These are phyloP conservation scores for Anisognathus igniventris DNA, from an alignment of 2,797 vertebrate genomes.

Conservation along the genomic window DNA sequence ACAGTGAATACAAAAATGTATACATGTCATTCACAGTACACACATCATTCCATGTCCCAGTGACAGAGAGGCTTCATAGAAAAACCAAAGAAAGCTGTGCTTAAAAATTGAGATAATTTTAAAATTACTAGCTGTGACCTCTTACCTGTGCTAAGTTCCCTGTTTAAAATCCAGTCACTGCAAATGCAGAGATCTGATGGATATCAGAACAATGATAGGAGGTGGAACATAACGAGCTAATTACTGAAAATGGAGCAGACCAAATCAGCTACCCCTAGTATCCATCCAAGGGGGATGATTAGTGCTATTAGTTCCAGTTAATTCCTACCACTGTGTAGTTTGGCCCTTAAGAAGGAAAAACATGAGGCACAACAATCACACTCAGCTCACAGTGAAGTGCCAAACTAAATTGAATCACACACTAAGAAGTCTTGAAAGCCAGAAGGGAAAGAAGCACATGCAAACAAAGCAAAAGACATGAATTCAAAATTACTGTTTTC, in stretches of 20 bases:
- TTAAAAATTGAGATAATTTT: background rate
- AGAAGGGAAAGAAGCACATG: background rate
- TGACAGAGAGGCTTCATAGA: background rate
- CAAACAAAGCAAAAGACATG: background rate
- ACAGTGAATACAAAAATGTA: background rate
- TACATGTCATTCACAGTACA: background rate
- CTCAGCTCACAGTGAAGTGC: background rate
- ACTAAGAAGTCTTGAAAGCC: background rate
- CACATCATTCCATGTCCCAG: background rate
- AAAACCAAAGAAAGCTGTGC: background rate
- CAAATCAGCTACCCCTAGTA: background rate
- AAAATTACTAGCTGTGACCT: background rate
- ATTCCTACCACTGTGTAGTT: background rate
- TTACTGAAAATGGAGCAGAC: background rate
- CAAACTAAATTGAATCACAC: background rate
- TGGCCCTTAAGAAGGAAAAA: background rate
- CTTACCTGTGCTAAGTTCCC: background rate
- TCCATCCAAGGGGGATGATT: background rate
- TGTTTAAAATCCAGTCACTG: background rate
- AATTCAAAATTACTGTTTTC: background rate
- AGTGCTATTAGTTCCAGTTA: background rate
- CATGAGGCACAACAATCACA: background rate
- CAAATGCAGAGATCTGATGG: background rate
- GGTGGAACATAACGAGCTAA: background rate
- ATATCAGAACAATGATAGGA: background rate